Conservation (phyloP, 1,140 invertebrate genomes). For the Eurosta solidaginis region DNA sequence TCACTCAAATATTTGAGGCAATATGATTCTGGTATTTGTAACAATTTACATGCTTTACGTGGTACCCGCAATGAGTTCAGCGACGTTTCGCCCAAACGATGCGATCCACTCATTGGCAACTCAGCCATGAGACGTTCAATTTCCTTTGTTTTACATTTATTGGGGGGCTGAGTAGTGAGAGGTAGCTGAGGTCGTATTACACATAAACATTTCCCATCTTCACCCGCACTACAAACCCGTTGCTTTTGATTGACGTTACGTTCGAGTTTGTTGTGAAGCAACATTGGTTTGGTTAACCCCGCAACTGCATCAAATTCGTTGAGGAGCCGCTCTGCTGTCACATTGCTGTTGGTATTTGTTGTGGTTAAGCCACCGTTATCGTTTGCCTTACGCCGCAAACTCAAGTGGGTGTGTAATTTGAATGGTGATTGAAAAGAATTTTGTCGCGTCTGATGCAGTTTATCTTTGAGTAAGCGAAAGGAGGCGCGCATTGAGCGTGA, state of each 20-base stretch:
- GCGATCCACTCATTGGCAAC: conserved; percentile 43
- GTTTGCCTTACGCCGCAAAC: not conserved
- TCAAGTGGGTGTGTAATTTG: conserved; percentile 41
- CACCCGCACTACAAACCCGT: not conserved
- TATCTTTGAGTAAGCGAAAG: conserved; percentile 65
- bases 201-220: not conserved
- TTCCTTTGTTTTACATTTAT: not conserved
- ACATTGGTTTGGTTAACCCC: conserved; percentile 38
- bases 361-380: not conserved
- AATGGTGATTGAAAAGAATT: conserved; percentile 48
- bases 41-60: conserved; percentile 51
- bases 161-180: not conserved
- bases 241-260: not conserved
- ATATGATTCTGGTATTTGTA: conserved; percentile 53
- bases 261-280: no score
- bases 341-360: not conserved
- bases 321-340: conserved; percentile 2
- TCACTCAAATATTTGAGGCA: conserved; percentile 33
- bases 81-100: not conserved
- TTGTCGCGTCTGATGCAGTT: conserved; percentile 46
- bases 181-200: not conserved
- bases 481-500: conserved; percentile 75
- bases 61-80: conserved; percentile 37
- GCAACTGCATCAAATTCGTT: conserved; percentile 38
- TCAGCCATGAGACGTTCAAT: conserved; percentile 47